Conservation (phyloP, 2,888 invertebrate species). For the Idaea aversata region DNA sequence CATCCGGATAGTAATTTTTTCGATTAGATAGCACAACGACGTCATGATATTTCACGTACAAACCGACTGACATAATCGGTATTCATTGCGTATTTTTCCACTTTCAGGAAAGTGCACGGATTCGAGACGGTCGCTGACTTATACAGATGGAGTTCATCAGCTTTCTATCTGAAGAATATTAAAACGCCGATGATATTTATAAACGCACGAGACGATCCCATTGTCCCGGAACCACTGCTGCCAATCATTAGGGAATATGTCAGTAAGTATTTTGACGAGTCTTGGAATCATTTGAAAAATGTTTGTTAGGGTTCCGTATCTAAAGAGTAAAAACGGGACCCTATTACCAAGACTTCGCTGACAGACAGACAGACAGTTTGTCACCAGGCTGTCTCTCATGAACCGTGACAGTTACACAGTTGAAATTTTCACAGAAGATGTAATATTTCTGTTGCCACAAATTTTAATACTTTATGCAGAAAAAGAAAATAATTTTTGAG, state of each 20-base stretch:
- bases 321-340: too few relatives aligned
- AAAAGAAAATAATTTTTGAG: too few relatives aligned
- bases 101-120: conserved; percentile 85
- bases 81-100: conserved; percentile 7
- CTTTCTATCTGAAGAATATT: conserved; percentile 89
- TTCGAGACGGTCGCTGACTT: conserved; percentile 89
- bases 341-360: too few relatives aligned
- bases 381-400: too few relatives aligned
- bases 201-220: conserved; percentile 95
- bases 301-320: too few relatives aligned
- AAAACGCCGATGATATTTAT: conserved; percentile 93
- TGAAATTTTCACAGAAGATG: too few relatives aligned
- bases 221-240: conserved; percentile 90
- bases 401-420: too few relatives aligned
- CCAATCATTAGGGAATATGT: conserved; percentile 86
- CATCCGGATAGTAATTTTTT: background rate
- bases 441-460: too few relatives aligned
- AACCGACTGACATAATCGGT: background rate
- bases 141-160: conserved; percentile 92
- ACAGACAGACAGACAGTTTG: too few relatives aligned
- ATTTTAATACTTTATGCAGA: too few relatives aligned
- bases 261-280: conserved; percentile 81
- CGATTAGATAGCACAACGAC: background rate
- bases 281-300: too few relatives aligned
- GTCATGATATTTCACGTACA: background rate